Percentiles rank a stretch among this genome's conserved stretches.
Conservation (phyloP, 2,888 invertebrate species). For the Oxytorus armatus region DNA sequence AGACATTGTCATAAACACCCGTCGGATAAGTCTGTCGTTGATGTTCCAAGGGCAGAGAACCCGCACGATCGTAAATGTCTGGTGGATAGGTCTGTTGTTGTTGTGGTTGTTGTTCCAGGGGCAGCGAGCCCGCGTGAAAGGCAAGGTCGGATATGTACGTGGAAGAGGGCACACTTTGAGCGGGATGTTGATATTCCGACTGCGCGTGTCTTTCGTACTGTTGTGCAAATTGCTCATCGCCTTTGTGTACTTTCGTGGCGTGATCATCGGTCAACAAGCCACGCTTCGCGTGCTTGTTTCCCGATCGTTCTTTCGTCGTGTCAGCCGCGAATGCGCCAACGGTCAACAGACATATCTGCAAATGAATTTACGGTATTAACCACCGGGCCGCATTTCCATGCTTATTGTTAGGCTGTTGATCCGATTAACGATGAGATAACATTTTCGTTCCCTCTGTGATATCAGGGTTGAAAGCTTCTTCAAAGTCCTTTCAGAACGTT, state of each 20-base stretch:
- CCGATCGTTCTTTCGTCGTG: slow-evolving; percentile 41
- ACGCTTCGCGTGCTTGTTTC: slow-evolving; percentile 69
- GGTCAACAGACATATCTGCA: slow-evolving; percentile 71
- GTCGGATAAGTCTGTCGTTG: slow-evolving; percentile 12
- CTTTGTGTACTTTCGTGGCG: neutral
- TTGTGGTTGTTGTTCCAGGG: slow-evolving; percentile 5
- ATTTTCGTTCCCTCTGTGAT: too few species aligned
- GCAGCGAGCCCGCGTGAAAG: slow-evolving; percentile 23
- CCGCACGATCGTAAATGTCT: slow-evolving; percentile 13
- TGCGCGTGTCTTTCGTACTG: slow-evolving; percentile 15
- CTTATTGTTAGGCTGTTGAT: neutral
- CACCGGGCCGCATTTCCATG: neutral
- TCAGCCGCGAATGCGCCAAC: slow-evolving; percentile 63
- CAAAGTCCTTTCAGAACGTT: too few species aligned
- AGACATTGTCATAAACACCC: slow-evolving; percentile 25
- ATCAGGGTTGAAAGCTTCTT: too few species aligned
- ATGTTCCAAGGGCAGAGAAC: slow-evolving; percentile 15
- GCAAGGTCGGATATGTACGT: slow-evolving; percentile 25
- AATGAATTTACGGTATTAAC: slow-evolving; percentile 23
- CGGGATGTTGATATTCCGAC: slow-evolving; percentile 14
- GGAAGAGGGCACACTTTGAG: neutral
- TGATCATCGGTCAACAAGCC: slow-evolving; percentile 45
- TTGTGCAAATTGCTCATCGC: slow-evolving; percentile 23
- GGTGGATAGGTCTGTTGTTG: slow-evolving; percentile 27
- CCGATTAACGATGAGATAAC: neutral